Evolutionary conservation across 2,888 invertebrate genomes (phyloP).

Genomic region (Agrochola litura): DNA sequence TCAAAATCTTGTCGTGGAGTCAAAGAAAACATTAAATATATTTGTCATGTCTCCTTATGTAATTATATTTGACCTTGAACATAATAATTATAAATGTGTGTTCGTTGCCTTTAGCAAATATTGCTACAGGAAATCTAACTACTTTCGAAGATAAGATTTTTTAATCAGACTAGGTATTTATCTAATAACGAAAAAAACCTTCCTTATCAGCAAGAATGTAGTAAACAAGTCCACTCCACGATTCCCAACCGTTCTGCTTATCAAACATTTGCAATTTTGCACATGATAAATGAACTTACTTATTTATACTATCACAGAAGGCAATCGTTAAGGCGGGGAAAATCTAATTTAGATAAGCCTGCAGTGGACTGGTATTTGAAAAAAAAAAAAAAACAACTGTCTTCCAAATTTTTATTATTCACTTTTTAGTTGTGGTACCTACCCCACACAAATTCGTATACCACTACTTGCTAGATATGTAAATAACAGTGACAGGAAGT

Average conservation of each 20-base stretch:
- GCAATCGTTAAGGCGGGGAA: conserved; percentile 14
- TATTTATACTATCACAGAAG: conserved; percentile 16
- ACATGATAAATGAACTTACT: conserved; percentile 30
- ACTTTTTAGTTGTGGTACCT: too few species aligned
- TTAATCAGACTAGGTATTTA: conserved; percentile 22
- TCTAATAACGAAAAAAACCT: conserved; percentile 23
- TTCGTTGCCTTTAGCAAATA: conserved; percentile 19
- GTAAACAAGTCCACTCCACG: conserved; percentile 27
- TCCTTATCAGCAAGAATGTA: conserved; percentile 32
- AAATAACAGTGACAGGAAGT: too few species aligned
- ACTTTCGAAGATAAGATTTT: conserved; percentile 34
- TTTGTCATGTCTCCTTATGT: conserved; percentile 19
- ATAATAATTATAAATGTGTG: conserved; percentile 10
- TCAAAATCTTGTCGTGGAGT: conserved; percentile 5
- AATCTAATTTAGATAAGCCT: conserved; percentile 41
- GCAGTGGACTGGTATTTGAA: conserved; percentile 15
- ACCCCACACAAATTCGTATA: too few species aligned
- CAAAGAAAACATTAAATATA: conserved; percentile 33
- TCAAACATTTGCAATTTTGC: conserved; percentile 24
- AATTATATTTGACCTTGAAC: conserved; percentile 19
- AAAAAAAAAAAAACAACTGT: neutral
- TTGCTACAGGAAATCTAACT: conserved; percentile 22
- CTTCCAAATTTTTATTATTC: too few species aligned
- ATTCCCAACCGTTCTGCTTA: conserved; percentile 13
- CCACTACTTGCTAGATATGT: too few species aligned